Evolutionary conservation across 2,888 invertebrate genomes (phyloP).

Genomic region (Xiphydria camelus): DNA sequence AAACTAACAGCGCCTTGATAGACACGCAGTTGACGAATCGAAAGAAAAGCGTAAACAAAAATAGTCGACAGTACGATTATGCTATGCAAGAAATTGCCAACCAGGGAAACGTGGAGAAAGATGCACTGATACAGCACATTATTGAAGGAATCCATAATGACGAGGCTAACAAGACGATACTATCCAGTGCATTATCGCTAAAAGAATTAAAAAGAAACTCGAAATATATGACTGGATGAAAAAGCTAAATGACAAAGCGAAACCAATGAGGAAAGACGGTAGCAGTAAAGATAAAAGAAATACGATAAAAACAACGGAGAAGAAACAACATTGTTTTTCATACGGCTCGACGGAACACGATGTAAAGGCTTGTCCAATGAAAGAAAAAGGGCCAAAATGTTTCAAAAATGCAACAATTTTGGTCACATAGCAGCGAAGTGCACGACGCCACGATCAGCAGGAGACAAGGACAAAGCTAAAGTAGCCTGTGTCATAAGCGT

Average conservation of each 20-base stretch:
- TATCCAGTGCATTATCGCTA: too few species aligned
- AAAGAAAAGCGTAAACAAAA: constrained; percentile 17
- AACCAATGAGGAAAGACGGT: too few species aligned
- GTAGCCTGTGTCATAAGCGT: not conserved
- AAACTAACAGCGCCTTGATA: constrained; percentile 22
- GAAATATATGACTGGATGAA: constrained; percentile 21
- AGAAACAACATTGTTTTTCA: constrained; percentile 15
- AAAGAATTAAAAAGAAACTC: constrained; percentile 18
- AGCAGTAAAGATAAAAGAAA: too few species aligned
- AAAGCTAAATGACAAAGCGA: too few species aligned
- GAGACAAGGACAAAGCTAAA: not conserved
- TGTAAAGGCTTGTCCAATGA: constrained; percentile 7
- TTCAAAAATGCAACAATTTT: constrained; percentile 28
- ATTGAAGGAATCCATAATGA: constrained; percentile 22
- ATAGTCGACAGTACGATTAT: constrained; percentile 21
- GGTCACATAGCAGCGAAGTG: constrained; percentile 17
- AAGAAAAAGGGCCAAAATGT: constrained; percentile 23
- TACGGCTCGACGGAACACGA: constrained; percentile 20
- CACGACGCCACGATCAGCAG: not conserved
- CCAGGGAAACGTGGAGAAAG: constrained; percentile 24
- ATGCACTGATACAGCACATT: constrained; percentile 24
- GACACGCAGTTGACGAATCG: constrained; percentile 17
- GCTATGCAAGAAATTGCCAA: constrained; percentile 24
- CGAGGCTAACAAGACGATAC: constrained; percentile 13
- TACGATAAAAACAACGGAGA: not conserved